A percentile compares a stretch with the other conserved stretches of the same genome.
Evolutionary conservation across 2,888 invertebrate genomes (phyloP).

Genomic region (Invenusta paracnida): DNA sequence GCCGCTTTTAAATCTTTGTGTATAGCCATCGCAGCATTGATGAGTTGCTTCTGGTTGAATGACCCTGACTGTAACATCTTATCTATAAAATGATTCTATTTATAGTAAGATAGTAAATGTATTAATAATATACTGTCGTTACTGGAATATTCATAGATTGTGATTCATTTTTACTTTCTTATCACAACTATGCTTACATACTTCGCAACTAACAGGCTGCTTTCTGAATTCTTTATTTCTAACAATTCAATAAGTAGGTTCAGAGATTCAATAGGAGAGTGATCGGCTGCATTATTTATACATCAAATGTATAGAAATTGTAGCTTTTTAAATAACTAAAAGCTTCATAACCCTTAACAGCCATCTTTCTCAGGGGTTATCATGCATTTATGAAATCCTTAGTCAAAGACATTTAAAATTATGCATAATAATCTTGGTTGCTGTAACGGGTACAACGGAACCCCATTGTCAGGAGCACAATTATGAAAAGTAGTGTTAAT

Average conservation of each 20-base stretch:
- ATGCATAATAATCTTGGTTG: not conserved
- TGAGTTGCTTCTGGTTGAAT: constrained; percentile 18
- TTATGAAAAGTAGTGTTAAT: too few species aligned
- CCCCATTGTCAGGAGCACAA: not conserved
- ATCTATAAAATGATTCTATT: too few species aligned
- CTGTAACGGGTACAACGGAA: not conserved
- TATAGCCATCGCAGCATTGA: constrained; percentile 15
- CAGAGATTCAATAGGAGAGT: not conserved
- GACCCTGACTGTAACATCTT: too few species aligned
- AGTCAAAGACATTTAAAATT: not conserved
- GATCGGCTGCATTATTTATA: not conserved
- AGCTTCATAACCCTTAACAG: not conserved
- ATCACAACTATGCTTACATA: too few species aligned
- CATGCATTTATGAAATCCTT: not conserved
- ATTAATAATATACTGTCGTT: too few species aligned
- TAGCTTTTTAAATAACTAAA: not conserved
- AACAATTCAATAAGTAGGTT: not conserved
- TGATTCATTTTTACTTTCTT: too few species aligned
- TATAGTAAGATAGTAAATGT: too few species aligned
- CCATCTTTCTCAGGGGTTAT: not conserved
- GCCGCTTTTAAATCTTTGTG: constrained; percentile 4
- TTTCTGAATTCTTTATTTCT: too few species aligned
- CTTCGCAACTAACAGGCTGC: not conserved
- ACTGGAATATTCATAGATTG: too few species aligned
- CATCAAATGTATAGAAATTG: not conserved